These are phyloP conservation scores for Oryzias woworae DNA, from an alignment of 2,113 vertebrate species.

Conservation along the genomic window DNA sequence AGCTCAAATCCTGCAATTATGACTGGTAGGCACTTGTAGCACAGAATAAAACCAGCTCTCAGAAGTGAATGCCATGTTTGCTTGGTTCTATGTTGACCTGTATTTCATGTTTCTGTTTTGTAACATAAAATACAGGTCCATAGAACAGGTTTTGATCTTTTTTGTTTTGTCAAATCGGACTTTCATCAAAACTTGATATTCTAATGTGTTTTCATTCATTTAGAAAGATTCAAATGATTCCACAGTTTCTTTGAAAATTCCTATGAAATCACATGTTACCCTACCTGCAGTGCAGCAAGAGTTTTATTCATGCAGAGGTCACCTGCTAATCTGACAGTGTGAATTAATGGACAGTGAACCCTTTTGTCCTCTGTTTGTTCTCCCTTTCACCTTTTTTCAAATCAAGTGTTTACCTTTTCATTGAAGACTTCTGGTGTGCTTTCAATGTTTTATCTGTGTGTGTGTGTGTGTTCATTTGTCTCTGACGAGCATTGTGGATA, in stretches of 20 bases:
- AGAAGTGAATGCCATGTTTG: neutral
- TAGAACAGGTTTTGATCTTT: neutral
- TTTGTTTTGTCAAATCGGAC: neutral
- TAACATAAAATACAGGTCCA: neutral
- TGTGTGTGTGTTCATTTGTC: neutral
- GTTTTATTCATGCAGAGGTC: slow-evolving; percentile 17
- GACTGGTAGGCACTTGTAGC: neutral
- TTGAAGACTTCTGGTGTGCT: neutral
- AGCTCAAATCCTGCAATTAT: slow-evolving; percentile 2
- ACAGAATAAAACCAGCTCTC: slow-evolving; percentile 11
- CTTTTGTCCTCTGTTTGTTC: neutral
- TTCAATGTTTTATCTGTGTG: neutral
- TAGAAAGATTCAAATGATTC: slow-evolving; percentile 13
- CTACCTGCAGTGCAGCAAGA: neutral
- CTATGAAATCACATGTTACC: neutral
- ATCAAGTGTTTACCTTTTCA: neutral
- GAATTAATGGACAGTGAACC: slow-evolving; percentile 4
- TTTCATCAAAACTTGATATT: slow-evolving; percentile 5
- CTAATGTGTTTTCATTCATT: slow-evolving; percentile 13
- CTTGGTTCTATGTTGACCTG: slow-evolving; percentile 2
- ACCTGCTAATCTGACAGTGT: slow-evolving; percentile 10
- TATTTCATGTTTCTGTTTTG: neutral
- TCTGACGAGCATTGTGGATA: neutral
- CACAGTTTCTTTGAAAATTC: neutral
- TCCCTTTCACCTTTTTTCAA: neutral